These are phyloP conservation scores for Minunthozetes semirufus DNA, from an alignment of 2,888 invertebrate species.

Conservation along the genomic window DNA sequence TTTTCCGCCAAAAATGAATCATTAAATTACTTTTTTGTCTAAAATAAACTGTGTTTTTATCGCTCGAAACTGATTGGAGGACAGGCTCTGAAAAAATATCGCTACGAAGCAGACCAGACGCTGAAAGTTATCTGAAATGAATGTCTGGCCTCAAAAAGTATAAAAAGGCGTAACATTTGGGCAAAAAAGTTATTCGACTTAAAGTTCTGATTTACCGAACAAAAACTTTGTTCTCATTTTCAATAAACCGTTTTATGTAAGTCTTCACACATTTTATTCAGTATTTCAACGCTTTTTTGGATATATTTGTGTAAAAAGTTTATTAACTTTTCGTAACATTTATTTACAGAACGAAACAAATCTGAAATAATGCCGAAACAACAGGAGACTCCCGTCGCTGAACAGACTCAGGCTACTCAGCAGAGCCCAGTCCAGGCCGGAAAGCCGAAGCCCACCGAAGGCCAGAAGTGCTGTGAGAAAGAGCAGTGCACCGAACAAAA, in stretches of 20 bases:
- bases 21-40: neutral
- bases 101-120: neutral
- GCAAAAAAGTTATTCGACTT: neutral
- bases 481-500: neutral
- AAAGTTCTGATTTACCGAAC: neutral
- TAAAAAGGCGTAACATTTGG: constrained; percentile 10
- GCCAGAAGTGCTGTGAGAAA: neutral
- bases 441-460: neutral
- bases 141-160: neutral
- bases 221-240: neutral
- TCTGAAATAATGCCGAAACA: constrained; percentile 9
- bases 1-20: constrained; percentile 25
- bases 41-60: neutral
- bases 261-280: neutral
- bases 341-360: neutral
- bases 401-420: neutral
- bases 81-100: neutral
- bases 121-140: neutral
- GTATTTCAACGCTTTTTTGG: neutral
- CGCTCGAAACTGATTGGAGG: neutral
- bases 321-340: neutral
- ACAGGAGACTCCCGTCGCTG: constrained; percentile 5
- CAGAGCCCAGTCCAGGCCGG: neutral
- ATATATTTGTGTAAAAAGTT: neutral
- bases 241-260: neutral